Evolutionary conservation across 2,888 invertebrate species (phyloP).

Genomic region (Diarsia rubi): DNA sequence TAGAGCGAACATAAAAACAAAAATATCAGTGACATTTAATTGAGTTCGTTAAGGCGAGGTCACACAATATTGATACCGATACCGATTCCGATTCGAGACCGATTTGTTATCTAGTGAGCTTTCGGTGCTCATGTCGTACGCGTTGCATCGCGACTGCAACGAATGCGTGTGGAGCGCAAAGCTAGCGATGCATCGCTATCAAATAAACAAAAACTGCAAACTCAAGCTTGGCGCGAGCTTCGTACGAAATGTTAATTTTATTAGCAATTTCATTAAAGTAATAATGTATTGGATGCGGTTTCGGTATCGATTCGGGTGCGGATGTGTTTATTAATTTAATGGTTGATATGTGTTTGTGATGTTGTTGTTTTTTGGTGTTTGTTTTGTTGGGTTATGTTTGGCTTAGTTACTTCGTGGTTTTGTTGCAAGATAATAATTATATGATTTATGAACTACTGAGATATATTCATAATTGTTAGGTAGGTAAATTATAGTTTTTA

Average conservation of each 20-base stretch:
- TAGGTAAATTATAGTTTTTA: background rate
- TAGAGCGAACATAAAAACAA: slow-evolving; percentile 39
- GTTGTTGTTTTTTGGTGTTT: slow-evolving; percentile 31
- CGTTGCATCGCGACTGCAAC: slow-evolving; percentile 84
- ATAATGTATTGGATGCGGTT: slow-evolving; percentile 71
- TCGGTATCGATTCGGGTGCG: slow-evolving; percentile 63
- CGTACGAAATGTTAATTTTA: slow-evolving; percentile 77
- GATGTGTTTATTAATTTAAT: slow-evolving; percentile 58
- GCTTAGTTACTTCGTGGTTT: background rate
- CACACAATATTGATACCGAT: slow-evolving; percentile 68
- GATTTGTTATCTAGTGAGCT: slow-evolving; percentile 72
- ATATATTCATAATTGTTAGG: background rate
- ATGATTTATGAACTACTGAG: background rate
- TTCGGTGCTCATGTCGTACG: slow-evolving; percentile 85
- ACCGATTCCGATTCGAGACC: slow-evolving; percentile 66
- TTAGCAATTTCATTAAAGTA: slow-evolving; percentile 75
- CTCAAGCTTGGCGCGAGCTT: slow-evolving; percentile 78
- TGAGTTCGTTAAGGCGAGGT: slow-evolving; percentile 68
- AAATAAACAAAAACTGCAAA: slow-evolving; percentile 89
- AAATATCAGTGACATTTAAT: slow-evolving; percentile 52
- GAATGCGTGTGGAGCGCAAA: slow-evolving; percentile 81
- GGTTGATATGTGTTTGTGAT: slow-evolving; percentile 30
- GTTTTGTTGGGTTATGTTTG: slow-evolving; percentile 9
- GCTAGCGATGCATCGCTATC: slow-evolving; percentile 88
- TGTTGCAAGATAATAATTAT: background rate